Percentiles rank a stretch among this genome's conserved stretches.
These are phyloP conservation scores for Alfaro cultratus DNA, from an alignment of 2,797 vertebrate genomes.

Conservation along the genomic window DNA sequence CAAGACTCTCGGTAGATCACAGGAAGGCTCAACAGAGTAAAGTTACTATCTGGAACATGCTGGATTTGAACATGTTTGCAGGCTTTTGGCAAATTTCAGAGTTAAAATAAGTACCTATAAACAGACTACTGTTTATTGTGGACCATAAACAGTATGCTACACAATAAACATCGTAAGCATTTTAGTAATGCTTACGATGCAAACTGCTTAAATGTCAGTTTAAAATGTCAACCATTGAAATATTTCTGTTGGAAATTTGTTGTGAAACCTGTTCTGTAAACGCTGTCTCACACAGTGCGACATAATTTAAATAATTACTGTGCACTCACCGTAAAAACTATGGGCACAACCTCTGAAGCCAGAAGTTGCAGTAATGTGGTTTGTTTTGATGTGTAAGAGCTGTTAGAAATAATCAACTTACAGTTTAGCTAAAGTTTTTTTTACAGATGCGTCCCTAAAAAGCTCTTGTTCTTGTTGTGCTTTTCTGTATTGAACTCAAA, in stretches of 20 bases:
- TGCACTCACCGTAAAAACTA: background rate
- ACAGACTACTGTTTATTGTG: background rate
- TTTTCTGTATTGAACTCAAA: background rate
- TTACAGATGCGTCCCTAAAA: background rate
- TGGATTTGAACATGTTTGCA: background rate
- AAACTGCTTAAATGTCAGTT: background rate
- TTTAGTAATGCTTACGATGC: background rate
- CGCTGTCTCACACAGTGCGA: background rate
- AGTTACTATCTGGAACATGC: background rate
- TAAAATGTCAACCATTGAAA: background rate
- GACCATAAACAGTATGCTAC: too few species aligned
- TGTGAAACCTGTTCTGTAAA: background rate
- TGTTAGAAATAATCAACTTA: background rate
- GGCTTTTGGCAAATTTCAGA: background rate
- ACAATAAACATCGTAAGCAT: too few species aligned
- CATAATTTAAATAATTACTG: background rate
- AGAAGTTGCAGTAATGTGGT: background rate
- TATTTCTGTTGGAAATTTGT: background rate
- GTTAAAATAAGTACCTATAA: background rate
- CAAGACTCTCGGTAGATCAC: background rate
- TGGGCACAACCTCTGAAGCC: background rate
- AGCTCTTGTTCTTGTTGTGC: background rate
- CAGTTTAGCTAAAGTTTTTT: background rate
- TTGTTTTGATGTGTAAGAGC: background rate
- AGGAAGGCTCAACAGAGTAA: background rate